Evolutionary conservation across 1,140 invertebrate species (phyloP).

Genomic region (Anadara kagoshimensis): DNA sequence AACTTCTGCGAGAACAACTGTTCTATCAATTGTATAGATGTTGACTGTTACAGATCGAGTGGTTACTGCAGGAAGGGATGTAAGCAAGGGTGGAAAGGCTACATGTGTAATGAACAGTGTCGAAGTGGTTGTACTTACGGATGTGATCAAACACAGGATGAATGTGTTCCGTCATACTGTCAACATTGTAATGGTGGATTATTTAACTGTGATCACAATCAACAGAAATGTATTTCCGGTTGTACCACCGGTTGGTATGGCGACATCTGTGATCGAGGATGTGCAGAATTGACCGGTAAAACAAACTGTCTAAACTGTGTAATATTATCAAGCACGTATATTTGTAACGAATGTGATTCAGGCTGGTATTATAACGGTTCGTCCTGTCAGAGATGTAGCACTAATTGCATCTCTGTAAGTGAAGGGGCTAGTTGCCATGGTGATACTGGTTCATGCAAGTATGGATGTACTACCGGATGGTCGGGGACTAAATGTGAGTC

Average conservation of each 20-base stretch:
- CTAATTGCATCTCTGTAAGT: neutral
- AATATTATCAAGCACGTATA: neutral
- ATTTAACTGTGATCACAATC: neutral
- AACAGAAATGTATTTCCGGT: constrained; percentile 4
- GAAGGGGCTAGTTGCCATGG: neutral
- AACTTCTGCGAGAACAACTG: too few species aligned
- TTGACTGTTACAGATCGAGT: too few species aligned
- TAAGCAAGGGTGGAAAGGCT: constrained; percentile 18
- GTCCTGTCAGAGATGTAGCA: constrained; percentile 6
- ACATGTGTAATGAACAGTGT: constrained; percentile 9
- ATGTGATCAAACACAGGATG: neutral
- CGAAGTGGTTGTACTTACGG: neutral
- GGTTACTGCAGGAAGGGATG: constrained; percentile 28
- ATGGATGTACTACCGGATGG: too few species aligned
- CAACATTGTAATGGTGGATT: constrained; percentile 5
- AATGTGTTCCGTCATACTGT: neutral
- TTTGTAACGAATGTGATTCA: neutral
- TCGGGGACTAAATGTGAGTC: too few species aligned
- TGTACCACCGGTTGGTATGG: neutral
- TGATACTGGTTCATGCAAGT: neutral
- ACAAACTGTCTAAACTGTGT: too few species aligned
- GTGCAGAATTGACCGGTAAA: neutral
- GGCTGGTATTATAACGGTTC: neutral
- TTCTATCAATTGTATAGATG: too few species aligned
- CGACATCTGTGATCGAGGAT: constrained; percentile 20